A percentile compares a stretch with the other conserved stretches of the same genome.
phyloP scores from a whole-genome alignment of 2,888 invertebrate genomes.

The Cosmorhoe ocellata region DNA sequence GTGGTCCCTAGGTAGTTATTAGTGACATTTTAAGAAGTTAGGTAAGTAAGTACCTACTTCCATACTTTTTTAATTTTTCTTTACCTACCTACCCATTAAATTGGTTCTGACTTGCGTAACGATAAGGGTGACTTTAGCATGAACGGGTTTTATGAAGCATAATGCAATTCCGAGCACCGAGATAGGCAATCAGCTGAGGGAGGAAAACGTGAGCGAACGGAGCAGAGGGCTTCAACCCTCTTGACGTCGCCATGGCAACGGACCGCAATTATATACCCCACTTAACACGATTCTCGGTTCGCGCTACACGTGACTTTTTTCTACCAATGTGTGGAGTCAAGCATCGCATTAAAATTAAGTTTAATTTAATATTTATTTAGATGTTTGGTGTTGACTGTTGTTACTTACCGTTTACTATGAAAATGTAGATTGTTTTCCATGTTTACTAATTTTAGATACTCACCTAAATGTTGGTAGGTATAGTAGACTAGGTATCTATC shows the following conservation, averaged over 20 bases:
- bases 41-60: too few relatives aligned
- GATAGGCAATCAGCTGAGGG: slow-evolving; percentile 61
- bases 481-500: background rate
- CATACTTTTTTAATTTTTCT: too few relatives aligned
- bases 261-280: slow-evolving; percentile 62
- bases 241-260: slow-evolving; percentile 69
- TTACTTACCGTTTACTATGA: too few relatives aligned
- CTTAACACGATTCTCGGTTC: slow-evolving; percentile 44
- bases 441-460: too few relatives aligned
- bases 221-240: slow-evolving; percentile 68
- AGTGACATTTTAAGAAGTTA: too few relatives aligned
- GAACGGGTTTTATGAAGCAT: slow-evolving; percentile 29
- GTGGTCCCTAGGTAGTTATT: too few relatives aligned
- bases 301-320: slow-evolving; percentile 42
- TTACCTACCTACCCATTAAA: too few relatives aligned
- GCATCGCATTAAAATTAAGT: slow-evolving; percentile 10
- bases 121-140: slow-evolving; percentile 17
- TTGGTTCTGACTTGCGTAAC: too few relatives aligned
- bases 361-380: background rate
- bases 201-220: slow-evolving; percentile 42
- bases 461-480: too few relatives aligned
- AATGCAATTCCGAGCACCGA: slow-evolving; percentile 49
- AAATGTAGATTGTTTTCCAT: too few relatives aligned
- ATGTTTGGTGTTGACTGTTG: background rate
- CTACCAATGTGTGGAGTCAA: slow-evolving; percentile 12